Conservation (phyloP, 2,888 invertebrate genomes). For the Sipha maydis region DNA sequence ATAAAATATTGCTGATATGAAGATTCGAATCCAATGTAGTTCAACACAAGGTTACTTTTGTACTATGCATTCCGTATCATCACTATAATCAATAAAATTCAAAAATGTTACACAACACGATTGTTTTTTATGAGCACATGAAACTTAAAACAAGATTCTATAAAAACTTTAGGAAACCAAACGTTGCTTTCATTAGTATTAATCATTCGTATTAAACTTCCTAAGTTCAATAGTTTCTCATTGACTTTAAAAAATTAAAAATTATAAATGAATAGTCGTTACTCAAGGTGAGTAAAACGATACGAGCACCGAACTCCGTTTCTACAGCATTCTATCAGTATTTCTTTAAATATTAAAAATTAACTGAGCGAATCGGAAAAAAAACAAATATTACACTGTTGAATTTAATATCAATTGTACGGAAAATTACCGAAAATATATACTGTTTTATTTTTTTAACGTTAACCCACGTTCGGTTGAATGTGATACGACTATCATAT, state of each 20-base stretch:
- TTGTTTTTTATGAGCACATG: too few species aligned
- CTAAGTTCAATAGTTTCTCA: not conserved
- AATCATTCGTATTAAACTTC: too few species aligned
- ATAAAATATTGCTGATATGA: too few species aligned
- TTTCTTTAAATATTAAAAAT: not conserved
- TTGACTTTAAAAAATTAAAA: not conserved
- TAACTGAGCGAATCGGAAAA: not conserved
- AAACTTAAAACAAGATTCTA: too few species aligned
- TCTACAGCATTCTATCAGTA: not conserved
- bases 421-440: not conserved
- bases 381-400: not conserved
- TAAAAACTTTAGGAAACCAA: too few species aligned
- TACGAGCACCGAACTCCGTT: not conserved
- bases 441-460: not conserved
- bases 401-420: not conserved
- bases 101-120: too few species aligned
- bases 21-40: too few species aligned
- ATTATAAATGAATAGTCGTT: not conserved
- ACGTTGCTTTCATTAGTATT: too few species aligned
- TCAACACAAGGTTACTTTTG: too few species aligned
- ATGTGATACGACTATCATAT: not conserved
- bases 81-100: too few species aligned
- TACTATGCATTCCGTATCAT: too few species aligned
- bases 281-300: not conserved
- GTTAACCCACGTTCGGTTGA: not conserved